phyloP scores from a whole-genome alignment of 2,888 invertebrate species.

The Geophilus truncorum region DNA sequence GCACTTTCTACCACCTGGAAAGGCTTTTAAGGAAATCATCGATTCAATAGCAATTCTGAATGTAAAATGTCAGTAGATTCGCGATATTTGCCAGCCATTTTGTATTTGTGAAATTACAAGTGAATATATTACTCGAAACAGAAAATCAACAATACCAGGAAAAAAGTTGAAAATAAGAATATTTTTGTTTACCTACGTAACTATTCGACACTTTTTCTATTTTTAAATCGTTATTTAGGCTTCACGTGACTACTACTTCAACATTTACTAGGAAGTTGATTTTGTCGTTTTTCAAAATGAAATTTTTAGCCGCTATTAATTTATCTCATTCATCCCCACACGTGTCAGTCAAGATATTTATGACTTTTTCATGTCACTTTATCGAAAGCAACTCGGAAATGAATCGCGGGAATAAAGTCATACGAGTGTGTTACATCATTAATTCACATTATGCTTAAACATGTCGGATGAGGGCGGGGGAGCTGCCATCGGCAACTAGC shows the following conservation, averaged over 20 bases:
- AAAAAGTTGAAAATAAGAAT: neutral
- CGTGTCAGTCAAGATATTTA: neutral
- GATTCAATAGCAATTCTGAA: too few relatives aligned
- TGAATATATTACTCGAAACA: too few relatives aligned
- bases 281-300: neutral
- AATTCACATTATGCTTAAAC: slow-evolving; percentile 19
- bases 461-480: neutral
- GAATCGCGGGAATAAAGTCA: neutral
- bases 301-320: neutral
- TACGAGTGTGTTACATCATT: slow-evolving; percentile 12
- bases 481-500: neutral
- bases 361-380: slow-evolving; percentile 3
- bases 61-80: too few relatives aligned
- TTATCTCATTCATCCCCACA: neutral
- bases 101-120: too few relatives aligned
- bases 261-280: too few relatives aligned
- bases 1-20: too few relatives aligned
- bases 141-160: neutral
- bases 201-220: too few relatives aligned
- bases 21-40: too few relatives aligned
- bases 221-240: too few relatives aligned
- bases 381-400: slow-evolving; percentile 17
- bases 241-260: too few relatives aligned
- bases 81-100: too few relatives aligned
- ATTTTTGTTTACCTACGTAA: neutral